Conservation (phyloP, 1,140 invertebrate species). For the Aphaenogaster ashmeadi region DNA sequence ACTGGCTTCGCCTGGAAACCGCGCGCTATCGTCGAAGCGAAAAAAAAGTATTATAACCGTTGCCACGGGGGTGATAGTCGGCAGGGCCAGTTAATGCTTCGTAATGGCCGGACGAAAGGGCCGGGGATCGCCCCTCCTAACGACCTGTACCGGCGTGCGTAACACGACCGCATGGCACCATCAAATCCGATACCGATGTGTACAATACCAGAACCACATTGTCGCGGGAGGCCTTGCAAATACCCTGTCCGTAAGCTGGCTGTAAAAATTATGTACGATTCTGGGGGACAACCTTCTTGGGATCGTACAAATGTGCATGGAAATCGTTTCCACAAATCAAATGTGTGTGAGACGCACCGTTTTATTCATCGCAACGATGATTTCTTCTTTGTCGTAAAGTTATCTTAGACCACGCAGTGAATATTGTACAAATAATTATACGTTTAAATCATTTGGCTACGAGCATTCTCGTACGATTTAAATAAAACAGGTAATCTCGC, state of each 20-base stretch:
- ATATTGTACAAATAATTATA: not conserved
- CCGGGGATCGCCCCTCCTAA: slow-evolving; percentile 73
- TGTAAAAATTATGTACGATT: slow-evolving; percentile 65
- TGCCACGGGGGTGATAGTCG: slow-evolving; percentile 74
- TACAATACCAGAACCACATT: slow-evolving; percentile 57
- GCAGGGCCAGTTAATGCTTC: slow-evolving; percentile 79
- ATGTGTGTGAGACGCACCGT: not conserved
- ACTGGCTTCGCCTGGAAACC: slow-evolving; percentile 69
- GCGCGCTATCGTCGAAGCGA: slow-evolving; percentile 45
- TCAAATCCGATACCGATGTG: slow-evolving; percentile 79
- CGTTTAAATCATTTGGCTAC: slow-evolving; percentile 14
- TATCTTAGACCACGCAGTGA: not conserved
- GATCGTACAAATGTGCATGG: not conserved
- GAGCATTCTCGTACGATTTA: slow-evolving; percentile 8
- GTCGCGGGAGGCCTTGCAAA: slow-evolving; percentile 23
- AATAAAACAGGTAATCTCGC: slow-evolving; percentile 25
- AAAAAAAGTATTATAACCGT: slow-evolving; percentile 75
- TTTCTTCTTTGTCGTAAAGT: not conserved
- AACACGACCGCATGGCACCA: slow-evolving; percentile 76
- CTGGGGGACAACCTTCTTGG: slow-evolving; percentile 2
- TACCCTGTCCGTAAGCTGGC: not conserved
- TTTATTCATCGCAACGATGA: not conserved
- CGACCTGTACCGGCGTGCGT: slow-evolving; percentile 72
- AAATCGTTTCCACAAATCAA: not conserved
- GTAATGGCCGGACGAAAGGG: slow-evolving; percentile 78